Base-by-base conservation (phyloP, 2,113 vertebrate species). In the Cyphomyrus plagiostoma region DNA sequence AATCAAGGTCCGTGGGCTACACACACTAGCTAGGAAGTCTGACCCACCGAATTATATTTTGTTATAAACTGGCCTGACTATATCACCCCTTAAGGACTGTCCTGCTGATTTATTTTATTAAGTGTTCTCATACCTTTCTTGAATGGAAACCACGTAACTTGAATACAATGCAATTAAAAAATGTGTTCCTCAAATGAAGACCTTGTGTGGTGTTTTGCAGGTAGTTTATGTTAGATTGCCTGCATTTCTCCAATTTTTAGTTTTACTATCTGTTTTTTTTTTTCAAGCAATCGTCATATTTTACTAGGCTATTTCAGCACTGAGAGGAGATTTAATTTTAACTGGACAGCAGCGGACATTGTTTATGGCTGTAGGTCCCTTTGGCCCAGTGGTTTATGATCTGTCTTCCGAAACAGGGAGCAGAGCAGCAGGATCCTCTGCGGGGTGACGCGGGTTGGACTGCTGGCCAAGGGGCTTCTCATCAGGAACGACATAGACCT, bases 401-500 rank as follows among this genome's bases (percentile, higher is more conserved):
- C 7, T 23, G 30, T 53, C 45, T 87, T 74, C 45, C 23, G 88
- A 90, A 52, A 91, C 94, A 99, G 98, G 95, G 98, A 98, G 93
- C 94, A 97, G 92, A 95, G 96, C 93, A 96, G 98, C 85, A 97
- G 97, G 80, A 95, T 96, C 2, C 95, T 99, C 92, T 99, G 98
- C 93, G 98, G 98, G 3, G 98, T 99, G 92, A 97, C 99, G 96
- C 96, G 98, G 93, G 98, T 99, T 91, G 98, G 98, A 89, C 96
- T 99, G 92, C 98, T 99, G 92, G 97, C 98, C 90, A 99, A 99
- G 96, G 98, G 98, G 89, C 96, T 99, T 91, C 96, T 99, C 93
- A 99, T 99, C 95, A 99, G 98, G 95, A 98, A 98, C 17, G 98
- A 99, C 93, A 97, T 99, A 97, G 98, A 99, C 93, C 96, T 99